Evolutionary conservation across 2,113 vertebrate species (phyloP).

Genomic region (Myiozetetes cayanensis): DNA sequence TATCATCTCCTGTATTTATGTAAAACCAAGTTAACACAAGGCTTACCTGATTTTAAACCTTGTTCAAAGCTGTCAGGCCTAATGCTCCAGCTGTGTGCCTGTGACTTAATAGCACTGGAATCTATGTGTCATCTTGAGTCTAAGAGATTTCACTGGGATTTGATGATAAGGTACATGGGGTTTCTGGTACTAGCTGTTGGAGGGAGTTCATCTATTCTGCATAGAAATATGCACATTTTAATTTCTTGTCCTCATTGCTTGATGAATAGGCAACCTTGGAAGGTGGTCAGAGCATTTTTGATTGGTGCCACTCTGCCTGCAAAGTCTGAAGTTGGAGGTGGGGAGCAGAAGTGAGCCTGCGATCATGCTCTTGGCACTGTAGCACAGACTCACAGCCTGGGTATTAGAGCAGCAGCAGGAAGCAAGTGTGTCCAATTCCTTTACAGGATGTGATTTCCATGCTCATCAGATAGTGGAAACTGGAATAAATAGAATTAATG

Average conservation of each 20-base stretch:
- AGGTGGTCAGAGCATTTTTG: background rate
- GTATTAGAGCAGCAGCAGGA: background rate
- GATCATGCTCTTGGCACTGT: background rate
- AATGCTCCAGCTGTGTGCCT: background rate
- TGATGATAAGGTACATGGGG: background rate
- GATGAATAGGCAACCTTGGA: background rate
- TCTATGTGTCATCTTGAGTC: background rate
- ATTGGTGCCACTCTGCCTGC: background rate
- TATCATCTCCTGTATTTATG: background rate
- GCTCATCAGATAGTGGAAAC: background rate
- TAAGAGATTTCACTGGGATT: background rate
- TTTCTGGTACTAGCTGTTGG: background rate
- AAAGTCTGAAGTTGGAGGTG: background rate
- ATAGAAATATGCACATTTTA: background rate
- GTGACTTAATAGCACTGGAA: background rate
- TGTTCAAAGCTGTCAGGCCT: background rate
- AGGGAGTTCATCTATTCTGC: background rate
- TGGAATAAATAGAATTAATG: constrained; percentile 30
- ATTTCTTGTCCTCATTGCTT: background rate
- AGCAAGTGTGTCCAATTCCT: constrained; percentile 9
- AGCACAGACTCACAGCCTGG: background rate
- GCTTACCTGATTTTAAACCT: background rate
- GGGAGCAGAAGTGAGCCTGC: background rate
- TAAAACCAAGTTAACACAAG: background rate
- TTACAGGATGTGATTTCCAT: constrained; percentile 34